These are phyloP conservation scores for Aldrovandia affinis DNA, from an alignment of 2,797 vertebrate genomes.

Conservation along the genomic window DNA sequence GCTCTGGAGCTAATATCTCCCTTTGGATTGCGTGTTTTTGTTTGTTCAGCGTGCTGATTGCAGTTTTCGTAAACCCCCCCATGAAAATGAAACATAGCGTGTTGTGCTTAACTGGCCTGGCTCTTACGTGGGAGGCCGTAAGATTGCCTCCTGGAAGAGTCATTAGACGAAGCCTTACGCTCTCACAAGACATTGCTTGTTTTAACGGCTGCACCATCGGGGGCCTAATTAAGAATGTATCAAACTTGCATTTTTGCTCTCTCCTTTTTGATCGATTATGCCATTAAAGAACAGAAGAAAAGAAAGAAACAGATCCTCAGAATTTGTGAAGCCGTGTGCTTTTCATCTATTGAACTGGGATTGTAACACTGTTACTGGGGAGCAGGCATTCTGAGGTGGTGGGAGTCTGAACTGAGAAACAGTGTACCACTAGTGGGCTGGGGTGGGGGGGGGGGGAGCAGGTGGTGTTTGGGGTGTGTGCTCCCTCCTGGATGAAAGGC, in stretches of 20 bases:
- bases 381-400: not conserved
- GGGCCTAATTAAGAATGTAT: slow-evolving; percentile 6
- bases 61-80: not conserved
- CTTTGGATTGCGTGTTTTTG: not conserved
- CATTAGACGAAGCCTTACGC: not conserved
- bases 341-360: not conserved
- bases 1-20: not conserved
- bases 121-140: slow-evolving; percentile 16
- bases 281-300: slow-evolving; percentile 4
- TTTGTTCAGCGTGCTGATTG: not conserved
- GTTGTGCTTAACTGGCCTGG: not conserved
- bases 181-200: not conserved
- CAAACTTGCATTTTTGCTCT: slow-evolving; percentile 14
- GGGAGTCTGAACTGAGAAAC: too few species aligned
- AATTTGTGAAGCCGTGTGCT: not conserved
- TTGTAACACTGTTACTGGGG: not conserved
- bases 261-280: slow-evolving; percentile 37
- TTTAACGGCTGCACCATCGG: not conserved
- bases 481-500: too few species aligned
- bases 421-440: too few species aligned
- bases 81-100: not conserved
- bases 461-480: too few species aligned
- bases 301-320: not conserved
- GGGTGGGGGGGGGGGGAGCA: too few species aligned
- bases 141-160: slow-evolving; percentile 12